Percentiles rank a stretch among this genome's conserved stretches.
phyloP scores from a whole-genome alignment of 2,888 invertebrate genomes.

The Rhopalosiphum nymphaeae region DNA sequence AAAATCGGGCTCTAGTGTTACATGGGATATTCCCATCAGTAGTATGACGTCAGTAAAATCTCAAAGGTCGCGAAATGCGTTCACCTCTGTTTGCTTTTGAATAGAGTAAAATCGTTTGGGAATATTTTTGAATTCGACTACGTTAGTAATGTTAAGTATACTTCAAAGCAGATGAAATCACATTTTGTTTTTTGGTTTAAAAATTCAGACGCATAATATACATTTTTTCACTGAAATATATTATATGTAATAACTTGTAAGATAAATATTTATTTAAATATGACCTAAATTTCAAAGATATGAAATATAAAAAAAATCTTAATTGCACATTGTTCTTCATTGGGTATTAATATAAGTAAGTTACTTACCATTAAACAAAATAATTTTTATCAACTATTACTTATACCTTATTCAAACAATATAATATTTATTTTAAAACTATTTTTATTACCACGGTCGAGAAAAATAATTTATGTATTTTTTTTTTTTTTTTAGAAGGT shows the following conservation, averaged over 20 bases:
- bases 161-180: conserved; percentile 35
- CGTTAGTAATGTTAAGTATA: conserved; percentile 1
- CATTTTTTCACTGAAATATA: not conserved
- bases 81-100: not conserved
- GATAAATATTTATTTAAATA: conserved; percentile 14
- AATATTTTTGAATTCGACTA: not conserved
- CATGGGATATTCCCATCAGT: not conserved
- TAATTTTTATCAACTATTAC: not conserved
- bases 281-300: conserved; percentile 7
- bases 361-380: not conserved
- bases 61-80: conserved; percentile 41
- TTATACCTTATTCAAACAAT: not conserved
- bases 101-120: conserved; percentile 30
- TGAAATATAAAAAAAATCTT: not conserved
- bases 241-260: not conserved
- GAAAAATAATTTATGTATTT: not conserved
- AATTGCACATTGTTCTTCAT: not conserved
- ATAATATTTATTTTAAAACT: not conserved
- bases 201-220: not conserved
- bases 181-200: conserved; percentile 11
- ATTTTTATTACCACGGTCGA: not conserved
- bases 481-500: not conserved
- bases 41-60: conserved; percentile 45
- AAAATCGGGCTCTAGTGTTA: not conserved
- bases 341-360: not conserved